Evolutionary conservation across 2,888 invertebrate species (phyloP), one percentile per base, ranked within the genome.

Genomic region (Orthosia gracilis): DNA sequence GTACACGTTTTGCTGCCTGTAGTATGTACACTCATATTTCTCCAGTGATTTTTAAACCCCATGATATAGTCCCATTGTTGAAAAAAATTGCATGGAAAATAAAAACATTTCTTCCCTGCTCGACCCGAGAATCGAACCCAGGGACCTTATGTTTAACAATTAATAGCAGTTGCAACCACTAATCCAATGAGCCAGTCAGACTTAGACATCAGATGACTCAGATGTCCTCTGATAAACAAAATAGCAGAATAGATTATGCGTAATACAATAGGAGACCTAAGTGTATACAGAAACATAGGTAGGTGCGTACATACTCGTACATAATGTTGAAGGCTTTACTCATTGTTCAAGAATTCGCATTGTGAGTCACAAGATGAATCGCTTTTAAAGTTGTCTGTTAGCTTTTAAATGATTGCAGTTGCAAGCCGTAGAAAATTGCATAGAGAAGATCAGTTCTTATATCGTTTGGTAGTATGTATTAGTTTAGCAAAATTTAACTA

Each of bases 321-420:
- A 64, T 64, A 40, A 55, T 26, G 52, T 67, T 18, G 18, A 12
- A 64, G n/a, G 69, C 64, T 74, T 64, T 79, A 74, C 52, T 81
- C 81, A 82, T 55, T 64, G 84, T 75, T 59, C 40, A 75, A 65
- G 81, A 71, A 82, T 82, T 84, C 47, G 74, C 84, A 66, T 63
- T 80, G 75, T 82, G 83, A 81, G 50, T 81, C 75, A 82, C 50
- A 49, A 75, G 80, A 71, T 70, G 70, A 64, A 70, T 80, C 52
- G n/a, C 18, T 55, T 67, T 40, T 68, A 31, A 50, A 73, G 58
- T 26, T 68, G 59, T 54, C 3, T 70, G 4, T 18, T 52, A 57
- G 61, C 57, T 58, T 80, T 55, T 76, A 26, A 18, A 82, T 50
- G 63, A 52, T 61, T 58, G n/a, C 13, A 45, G 15, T 58, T 55